A percentile compares a stretch with the other conserved stretches of the same genome.
These are phyloP conservation scores for Passer montanus DNA, from an alignment of 2,113 vertebrate species.

Conservation along the genomic window DNA sequence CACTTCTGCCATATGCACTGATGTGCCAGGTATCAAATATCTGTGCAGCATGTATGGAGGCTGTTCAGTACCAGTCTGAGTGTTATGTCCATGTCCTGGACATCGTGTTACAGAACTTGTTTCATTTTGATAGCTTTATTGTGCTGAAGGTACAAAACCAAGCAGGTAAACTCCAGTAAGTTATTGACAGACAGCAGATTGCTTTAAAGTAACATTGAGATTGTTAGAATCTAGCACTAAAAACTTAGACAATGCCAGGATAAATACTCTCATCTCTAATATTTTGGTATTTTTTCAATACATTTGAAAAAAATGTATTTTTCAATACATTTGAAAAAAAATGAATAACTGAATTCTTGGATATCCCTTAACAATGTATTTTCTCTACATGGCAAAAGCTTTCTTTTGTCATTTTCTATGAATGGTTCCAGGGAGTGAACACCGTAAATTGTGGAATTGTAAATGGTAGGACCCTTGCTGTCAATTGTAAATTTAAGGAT, in stretches of 20 bases:
- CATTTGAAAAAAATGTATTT: not conserved
- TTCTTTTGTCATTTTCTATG: not conserved
- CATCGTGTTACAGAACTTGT: fast-evolving
- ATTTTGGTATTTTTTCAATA: not conserved
- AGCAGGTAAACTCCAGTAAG: not conserved
- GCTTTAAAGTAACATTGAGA: not conserved
- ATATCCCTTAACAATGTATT: not conserved
- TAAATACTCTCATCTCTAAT: not conserved
- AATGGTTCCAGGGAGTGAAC: not conserved
- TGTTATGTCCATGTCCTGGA: fast-evolving
- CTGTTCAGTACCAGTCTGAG: not conserved
- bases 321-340: not conserved
- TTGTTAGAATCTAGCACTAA: not conserved
- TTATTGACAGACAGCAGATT: not conserved
- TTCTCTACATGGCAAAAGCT: not conserved
- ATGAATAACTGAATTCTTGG: not conserved
- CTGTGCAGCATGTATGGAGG: not conserved
- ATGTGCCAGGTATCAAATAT: not conserved
- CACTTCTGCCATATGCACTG: not conserved
- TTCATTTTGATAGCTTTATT: not conserved
- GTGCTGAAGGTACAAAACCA: not conserved
- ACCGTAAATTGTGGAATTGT: not conserved
- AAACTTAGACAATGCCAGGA: not conserved
- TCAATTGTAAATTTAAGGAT: not conserved
- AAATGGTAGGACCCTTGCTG: not conserved